A percentile compares a stretch with the other conserved stretches of the same genome.
Evolutionary conservation across 2,888 invertebrate species (phyloP).

Genomic region (Azorinus chamasolen): DNA sequence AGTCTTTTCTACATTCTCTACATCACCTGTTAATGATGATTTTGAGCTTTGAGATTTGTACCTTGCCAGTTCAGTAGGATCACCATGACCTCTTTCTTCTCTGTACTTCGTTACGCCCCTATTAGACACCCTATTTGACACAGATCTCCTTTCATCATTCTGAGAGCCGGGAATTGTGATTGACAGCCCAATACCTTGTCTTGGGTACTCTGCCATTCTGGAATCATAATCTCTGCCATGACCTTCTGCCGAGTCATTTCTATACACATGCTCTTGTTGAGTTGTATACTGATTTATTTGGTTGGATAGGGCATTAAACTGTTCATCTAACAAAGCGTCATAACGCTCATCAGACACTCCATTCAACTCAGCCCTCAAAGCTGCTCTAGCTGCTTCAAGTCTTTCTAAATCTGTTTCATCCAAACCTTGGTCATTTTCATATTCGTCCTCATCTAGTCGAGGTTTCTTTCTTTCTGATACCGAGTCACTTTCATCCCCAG

Average conservation of each 20-base stretch:
- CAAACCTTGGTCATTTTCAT: slow-evolving; percentile 39
- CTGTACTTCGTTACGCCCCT: slow-evolving; percentile 18
- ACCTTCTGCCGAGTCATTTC: slow-evolving; percentile 17
- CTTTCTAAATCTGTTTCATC: slow-evolving; percentile 82
- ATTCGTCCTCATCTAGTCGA: slow-evolving; percentile 38
- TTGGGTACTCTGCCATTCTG: slow-evolving; percentile 26
- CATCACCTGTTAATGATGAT: background rate
- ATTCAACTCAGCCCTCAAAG: slow-evolving; percentile 84
- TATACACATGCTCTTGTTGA: slow-evolving; percentile 7
- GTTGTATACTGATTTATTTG: slow-evolving; percentile 49
- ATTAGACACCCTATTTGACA: slow-evolving; percentile 26
- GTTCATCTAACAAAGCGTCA: slow-evolving; percentile 56
- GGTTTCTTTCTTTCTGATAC: slow-evolving; percentile 52
- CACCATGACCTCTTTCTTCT: background rate
- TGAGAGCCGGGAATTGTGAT: slow-evolving; percentile 59
- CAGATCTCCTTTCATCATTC: slow-evolving; percentile 42
- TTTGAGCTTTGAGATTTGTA: slow-evolving; percentile 11
- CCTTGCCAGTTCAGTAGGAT: background rate
- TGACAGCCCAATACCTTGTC: slow-evolving; percentile 51
- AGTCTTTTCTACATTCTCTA: slow-evolving; percentile 11
- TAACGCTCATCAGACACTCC: slow-evolving; percentile 63
- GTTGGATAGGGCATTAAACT: slow-evolving; percentile 39
- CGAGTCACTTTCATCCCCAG: slow-evolving; percentile 35
- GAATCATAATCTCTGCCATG: slow-evolving; percentile 12
- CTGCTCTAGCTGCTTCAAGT: slow-evolving; percentile 85